Conservation (phyloP, 2,888 invertebrate genomes). For the Euzophera pinguis region DNA sequence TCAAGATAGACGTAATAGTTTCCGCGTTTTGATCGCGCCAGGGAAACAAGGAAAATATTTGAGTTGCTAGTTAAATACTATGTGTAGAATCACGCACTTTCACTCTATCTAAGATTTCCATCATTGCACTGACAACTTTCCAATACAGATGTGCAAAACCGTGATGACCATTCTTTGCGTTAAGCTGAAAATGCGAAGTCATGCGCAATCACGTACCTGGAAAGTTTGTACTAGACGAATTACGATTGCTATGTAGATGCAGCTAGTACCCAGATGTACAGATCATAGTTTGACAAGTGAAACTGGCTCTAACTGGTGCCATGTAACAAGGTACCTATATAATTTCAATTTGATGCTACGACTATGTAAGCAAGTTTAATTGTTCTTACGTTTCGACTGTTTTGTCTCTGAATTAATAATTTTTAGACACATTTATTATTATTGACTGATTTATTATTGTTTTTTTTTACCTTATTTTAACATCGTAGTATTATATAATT, state of each 20-base stretch:
- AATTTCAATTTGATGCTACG: background rate
- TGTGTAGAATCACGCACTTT: conserved; percentile 38
- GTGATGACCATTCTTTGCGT: conserved; percentile 45
- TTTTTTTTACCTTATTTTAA: too few species aligned
- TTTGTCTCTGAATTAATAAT: too few species aligned
- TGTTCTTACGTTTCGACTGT: too few species aligned
- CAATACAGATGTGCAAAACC: conserved; percentile 56
- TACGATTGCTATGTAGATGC: conserved; percentile 1
- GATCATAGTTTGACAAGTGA: conserved; percentile 10
- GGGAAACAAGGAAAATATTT: conserved; percentile 53
- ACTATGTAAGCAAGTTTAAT: too few species aligned
- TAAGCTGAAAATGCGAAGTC: conserved; percentile 46
- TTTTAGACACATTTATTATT: too few species aligned
- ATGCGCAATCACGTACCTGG: conserved; percentile 60
- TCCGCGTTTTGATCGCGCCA: conserved; percentile 46
- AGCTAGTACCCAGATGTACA: too few species aligned
- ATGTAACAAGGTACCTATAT: conserved; percentile 3
- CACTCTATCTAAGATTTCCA: conserved; percentile 57
- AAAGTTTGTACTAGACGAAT: conserved; percentile 42
- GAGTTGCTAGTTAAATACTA: conserved; percentile 16
- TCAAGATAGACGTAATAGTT: conserved; percentile 41
- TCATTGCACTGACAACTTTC: conserved; percentile 65
- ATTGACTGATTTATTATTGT: too few species aligned
- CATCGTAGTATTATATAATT: too few species aligned
- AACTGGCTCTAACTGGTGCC: conserved; percentile 1